phyloP scores from a whole-genome alignment of 23 tunicate species.

The Clavelina lepadiformis region DNA sequence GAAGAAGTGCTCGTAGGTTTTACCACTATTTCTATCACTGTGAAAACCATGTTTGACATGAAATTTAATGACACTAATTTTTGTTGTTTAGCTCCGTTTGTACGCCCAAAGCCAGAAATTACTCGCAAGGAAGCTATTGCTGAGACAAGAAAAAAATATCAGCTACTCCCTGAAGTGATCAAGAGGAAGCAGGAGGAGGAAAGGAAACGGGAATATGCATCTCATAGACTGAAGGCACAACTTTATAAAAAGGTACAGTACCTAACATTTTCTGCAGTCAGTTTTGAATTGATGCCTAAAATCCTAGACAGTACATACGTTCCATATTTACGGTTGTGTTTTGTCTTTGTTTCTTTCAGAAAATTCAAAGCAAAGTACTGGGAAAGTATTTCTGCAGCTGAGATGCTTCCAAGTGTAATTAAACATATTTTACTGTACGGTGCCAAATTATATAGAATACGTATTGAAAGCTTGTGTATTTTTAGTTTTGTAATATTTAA shows the following conservation, averaged over 20 bases:
- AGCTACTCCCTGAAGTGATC: slow-evolving; percentile 79
- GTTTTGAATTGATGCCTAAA: too few species aligned
- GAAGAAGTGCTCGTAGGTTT: slow-evolving; percentile 1
- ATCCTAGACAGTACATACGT: too few species aligned
- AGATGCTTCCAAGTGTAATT: too few species aligned
- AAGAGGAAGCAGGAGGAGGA: slow-evolving; percentile 68
- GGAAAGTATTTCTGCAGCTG: slow-evolving; percentile 23
- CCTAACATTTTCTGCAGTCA: too few species aligned
- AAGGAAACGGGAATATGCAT: slow-evolving; percentile 51
- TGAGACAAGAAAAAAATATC: slow-evolving; percentile 63
- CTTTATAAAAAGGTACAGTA: slow-evolving; percentile 49
- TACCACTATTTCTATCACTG: neutral
- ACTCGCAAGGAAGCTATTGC: slow-evolving; percentile 42
- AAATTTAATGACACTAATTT: neutral
- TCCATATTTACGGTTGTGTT: too few species aligned
- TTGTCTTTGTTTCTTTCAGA: slow-evolving; percentile 34
- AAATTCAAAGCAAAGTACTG: slow-evolving; percentile 44
- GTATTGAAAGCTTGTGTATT: too few species aligned
- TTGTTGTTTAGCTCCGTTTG: neutral
- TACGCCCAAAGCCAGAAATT: slow-evolving; percentile 11
- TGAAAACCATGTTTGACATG: neutral
- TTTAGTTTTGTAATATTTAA: too few species aligned
- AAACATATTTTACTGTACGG: too few species aligned
- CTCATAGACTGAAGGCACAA: slow-evolving; percentile 52
- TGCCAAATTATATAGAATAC: too few species aligned